These are phyloP conservation scores for Tretioscincus oriximinensis DNA, from an alignment of 2,113 vertebrate species.

Conservation along the genomic window DNA sequence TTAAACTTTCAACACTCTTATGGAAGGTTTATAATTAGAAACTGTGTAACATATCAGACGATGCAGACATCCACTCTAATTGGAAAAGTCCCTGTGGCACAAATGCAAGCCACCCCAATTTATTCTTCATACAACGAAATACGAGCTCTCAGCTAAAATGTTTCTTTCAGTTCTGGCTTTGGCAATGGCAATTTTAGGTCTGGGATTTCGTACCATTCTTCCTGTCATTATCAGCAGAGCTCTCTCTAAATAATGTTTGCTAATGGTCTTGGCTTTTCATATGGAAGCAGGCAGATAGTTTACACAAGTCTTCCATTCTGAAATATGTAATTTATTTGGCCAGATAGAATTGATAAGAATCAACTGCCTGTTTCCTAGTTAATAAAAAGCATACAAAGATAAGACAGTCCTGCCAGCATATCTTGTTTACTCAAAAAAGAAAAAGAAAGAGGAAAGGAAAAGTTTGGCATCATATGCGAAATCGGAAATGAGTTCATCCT, in stretches of 20 bases:
- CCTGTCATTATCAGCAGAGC: slow-evolving; percentile 25
- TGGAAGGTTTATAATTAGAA: slow-evolving; percentile 24
- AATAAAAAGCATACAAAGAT: slow-evolving; percentile 74
- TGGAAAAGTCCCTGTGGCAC: background rate
- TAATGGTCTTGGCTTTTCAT: slow-evolving; percentile 28
- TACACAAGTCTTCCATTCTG: slow-evolving; percentile 52
- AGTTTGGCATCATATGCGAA: slow-evolving; percentile 71
- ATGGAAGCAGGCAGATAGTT: slow-evolving; percentile 50
- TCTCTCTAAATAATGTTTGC: slow-evolving; percentile 28
- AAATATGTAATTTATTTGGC: slow-evolving; percentile 61
- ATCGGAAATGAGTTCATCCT: slow-evolving; percentile 81
- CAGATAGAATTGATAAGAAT: slow-evolving; percentile 65
- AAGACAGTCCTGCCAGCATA: slow-evolving; percentile 60
- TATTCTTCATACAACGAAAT: slow-evolving; percentile 30
- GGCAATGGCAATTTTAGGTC: slow-evolving; percentile 11
- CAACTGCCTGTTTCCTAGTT: slow-evolving; percentile 67
- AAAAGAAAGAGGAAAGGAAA: slow-evolving; percentile 58
- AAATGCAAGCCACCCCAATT: slow-evolving; percentile 12
- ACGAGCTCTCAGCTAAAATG: slow-evolving; percentile 13
- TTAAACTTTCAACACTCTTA: background rate
- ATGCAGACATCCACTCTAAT: background rate
- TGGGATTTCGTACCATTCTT: background rate
- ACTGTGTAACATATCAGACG: background rate
- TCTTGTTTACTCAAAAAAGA: slow-evolving; percentile 72
- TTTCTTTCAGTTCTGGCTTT: background rate